Conservation (phyloP, 2,113 vertebrate species). For the Chinchilla lanigera region DNA sequence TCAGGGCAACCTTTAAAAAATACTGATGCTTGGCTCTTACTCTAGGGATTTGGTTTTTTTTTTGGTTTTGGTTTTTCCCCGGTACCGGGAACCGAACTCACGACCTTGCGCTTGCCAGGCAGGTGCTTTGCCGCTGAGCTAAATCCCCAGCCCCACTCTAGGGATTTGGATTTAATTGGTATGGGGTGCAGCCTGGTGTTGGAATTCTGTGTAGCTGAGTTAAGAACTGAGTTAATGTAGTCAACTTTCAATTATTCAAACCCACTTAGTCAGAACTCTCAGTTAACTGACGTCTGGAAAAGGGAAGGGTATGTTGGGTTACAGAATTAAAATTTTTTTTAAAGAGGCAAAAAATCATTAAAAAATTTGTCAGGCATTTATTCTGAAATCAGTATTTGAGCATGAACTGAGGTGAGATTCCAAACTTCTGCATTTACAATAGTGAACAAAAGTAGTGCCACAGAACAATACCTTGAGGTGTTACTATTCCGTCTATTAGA, state of each 20-base stretch:
- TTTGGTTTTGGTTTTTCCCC: too few species aligned
- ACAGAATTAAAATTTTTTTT: background rate
- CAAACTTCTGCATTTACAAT: background rate
- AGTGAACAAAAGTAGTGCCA: background rate
- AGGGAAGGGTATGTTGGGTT: background rate
- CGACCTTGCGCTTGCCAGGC: too few species aligned
- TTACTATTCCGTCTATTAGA: background rate
- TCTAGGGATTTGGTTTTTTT: conserved; percentile 14
- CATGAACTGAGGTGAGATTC: background rate
- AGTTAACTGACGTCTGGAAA: background rate
- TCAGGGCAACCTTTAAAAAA: background rate
- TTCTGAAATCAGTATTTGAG: conserved; percentile 6
- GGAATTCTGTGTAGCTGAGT: conserved; percentile 4
- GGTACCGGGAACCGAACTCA: too few species aligned
- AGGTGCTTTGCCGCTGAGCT: too few species aligned
- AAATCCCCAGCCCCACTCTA: too few species aligned
- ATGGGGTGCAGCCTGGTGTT: background rate
- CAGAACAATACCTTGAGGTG: background rate
- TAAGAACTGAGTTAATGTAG: conserved; percentile 11
- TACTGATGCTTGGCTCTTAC: background rate
- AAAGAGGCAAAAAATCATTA: background rate
- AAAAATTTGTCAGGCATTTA: background rate
- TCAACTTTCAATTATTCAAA: conserved; percentile 40
- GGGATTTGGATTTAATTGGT: conserved; percentile 44
- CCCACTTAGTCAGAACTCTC: conserved; percentile 46